phyloP scores from a whole-genome alignment of 1,140 invertebrate species.

The Leptopilina clavipes region DNA sequence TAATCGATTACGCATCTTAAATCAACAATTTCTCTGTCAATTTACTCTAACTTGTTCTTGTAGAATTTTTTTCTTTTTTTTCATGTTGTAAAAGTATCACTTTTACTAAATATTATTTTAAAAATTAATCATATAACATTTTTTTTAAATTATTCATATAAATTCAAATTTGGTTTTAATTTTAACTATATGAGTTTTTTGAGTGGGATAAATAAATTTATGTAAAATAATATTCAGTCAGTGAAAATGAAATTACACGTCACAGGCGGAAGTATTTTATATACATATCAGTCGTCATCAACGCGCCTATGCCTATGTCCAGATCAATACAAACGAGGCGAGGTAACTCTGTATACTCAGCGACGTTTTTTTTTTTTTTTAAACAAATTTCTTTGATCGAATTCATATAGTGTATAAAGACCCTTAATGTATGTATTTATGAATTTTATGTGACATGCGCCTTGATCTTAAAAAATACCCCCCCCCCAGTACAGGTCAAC shows the following conservation, averaged over 20 bases:
- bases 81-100: neutral
- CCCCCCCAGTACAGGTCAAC: neutral
- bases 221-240: neutral
- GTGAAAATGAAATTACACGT: constrained; percentile 17
- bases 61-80: neutral
- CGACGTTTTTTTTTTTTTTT: neutral
- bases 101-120: too few relatives aligned
- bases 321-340: constrained; percentile 66
- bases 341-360: constrained; percentile 8
- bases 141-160: too few relatives aligned
- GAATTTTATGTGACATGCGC: constrained; percentile 36
- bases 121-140: too few relatives aligned
- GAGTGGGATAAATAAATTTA: too few relatives aligned
- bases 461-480: neutral
- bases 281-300: constrained; percentile 55
- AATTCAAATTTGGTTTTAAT: too few relatives aligned
- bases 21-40: constrained; percentile 36
- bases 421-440: constrained; percentile 25
- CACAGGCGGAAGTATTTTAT: constrained; percentile 60
- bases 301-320: constrained; percentile 40
- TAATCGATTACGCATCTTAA: constrained; percentile 14
- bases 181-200: too few relatives aligned
- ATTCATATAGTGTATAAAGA: constrained; percentile 6
- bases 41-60: neutral
- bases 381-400: constrained; percentile 32